Evolutionary conservation across 1,140 invertebrate species (phyloP).

Genomic region (Trichoplusia ni): DNA sequence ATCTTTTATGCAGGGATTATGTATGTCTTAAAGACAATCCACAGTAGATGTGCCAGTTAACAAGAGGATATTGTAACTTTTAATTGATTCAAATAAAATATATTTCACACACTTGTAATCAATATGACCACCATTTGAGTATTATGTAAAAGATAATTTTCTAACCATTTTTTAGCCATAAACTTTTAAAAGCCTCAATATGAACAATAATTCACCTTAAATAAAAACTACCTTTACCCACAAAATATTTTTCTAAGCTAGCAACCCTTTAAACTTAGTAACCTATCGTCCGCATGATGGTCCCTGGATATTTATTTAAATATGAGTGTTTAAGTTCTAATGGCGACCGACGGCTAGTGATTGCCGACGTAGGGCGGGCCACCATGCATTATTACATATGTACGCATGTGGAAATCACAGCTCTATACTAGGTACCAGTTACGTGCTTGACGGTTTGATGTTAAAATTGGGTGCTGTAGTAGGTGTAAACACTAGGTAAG

Average conservation of each 20-base stretch:
- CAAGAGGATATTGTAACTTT: too few relatives aligned
- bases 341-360: conserved; percentile 49
- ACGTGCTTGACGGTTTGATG: conserved; percentile 36
- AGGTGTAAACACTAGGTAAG: conserved; percentile 24
- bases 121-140: too few relatives aligned
- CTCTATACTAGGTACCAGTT: conserved; percentile 34
- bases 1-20: too few relatives aligned
- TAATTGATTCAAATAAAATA: too few relatives aligned
- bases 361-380: conserved; percentile 44
- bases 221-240: conserved; percentile 15
- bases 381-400: conserved; percentile 37
- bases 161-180: too few relatives aligned
- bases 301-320: conserved; percentile 60
- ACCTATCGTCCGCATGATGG: conserved; percentile 41
- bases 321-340: conserved; percentile 61
- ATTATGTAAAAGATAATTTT: too few relatives aligned
- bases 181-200: too few relatives aligned
- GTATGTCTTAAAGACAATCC: too few relatives aligned
- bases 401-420: conserved; percentile 39
- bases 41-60: too few relatives aligned
- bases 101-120: too few relatives aligned
- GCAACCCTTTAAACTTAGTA: conserved; percentile 50
- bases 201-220: too few relatives aligned
- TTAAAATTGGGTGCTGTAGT: conserved; percentile 32
- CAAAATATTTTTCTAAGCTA: conserved; percentile 28